A percentile compares a stretch with the other conserved stretches of the same genome.
phyloP scores from a whole-genome alignment of 2,888 invertebrate genomes.

The Adelognathus sp. region DNA sequence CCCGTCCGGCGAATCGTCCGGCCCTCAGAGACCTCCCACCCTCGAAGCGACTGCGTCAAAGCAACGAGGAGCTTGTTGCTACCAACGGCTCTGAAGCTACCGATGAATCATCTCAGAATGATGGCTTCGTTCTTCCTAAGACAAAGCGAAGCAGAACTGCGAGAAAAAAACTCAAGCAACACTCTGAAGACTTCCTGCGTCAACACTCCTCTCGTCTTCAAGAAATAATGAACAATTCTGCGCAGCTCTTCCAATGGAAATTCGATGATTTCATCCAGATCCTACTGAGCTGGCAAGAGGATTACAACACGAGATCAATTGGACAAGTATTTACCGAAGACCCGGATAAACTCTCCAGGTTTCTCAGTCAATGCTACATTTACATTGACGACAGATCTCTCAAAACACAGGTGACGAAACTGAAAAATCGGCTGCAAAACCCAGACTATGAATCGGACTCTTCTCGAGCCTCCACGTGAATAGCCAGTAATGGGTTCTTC shows the following conservation, averaged over 20 bases:
- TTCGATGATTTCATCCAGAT: not conserved
- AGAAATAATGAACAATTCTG: not conserved
- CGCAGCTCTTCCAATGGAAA: not conserved
- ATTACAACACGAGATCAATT: not conserved
- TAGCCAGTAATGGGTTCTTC: not conserved
- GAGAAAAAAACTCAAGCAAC: not conserved
- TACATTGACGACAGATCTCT: constrained; percentile 9
- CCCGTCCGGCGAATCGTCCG: not conserved
- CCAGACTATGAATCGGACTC: constrained; percentile 4
- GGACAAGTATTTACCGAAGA: not conserved
- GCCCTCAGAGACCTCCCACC: not conserved
- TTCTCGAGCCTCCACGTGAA: not conserved
- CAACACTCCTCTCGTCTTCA: not conserved
- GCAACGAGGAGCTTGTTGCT: not conserved
- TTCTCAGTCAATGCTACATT: constrained; percentile 8
- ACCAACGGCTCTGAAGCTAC: not conserved
- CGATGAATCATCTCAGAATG: not conserved
- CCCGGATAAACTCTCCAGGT: not conserved
- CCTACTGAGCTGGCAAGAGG: not conserved
- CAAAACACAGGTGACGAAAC: constrained; percentile 1
- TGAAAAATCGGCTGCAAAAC: not conserved
- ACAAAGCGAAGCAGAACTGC: not conserved
- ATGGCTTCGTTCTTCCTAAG: not conserved
- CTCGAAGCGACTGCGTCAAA: not conserved
- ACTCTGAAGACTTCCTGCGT: not conserved